These are phyloP conservation scores for Oscheius sp. DNA, from an alignment of 2,888 invertebrate species.

Conservation along the genomic window DNA sequence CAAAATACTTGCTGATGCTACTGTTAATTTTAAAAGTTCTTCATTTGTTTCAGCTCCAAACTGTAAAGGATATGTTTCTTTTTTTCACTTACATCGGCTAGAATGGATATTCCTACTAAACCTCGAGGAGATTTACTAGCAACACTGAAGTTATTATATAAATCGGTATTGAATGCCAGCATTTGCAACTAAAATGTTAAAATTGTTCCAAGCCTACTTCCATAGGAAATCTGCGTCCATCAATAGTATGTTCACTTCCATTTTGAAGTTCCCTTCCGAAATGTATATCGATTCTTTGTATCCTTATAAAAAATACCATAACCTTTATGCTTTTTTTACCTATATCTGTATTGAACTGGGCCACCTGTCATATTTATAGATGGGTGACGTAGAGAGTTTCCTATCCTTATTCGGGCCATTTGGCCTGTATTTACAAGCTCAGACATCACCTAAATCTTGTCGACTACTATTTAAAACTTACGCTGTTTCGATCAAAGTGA, in stretches of 20 bases:
- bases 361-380: slow-evolving; percentile 75
- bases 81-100: slow-evolving; percentile 82
- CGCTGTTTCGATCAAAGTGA: slow-evolving; percentile 91
- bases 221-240: slow-evolving; percentile 92
- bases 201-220: slow-evolving; percentile 79
- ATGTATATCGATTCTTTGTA: slow-evolving; percentile 74
- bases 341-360: slow-evolving; percentile 55
- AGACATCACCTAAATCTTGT: slow-evolving; percentile 43
- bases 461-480: slow-evolving; percentile 57
- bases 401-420: slow-evolving; percentile 57
- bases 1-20: slow-evolving; percentile 48
- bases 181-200: slow-evolving; percentile 86
- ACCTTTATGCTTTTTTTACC: slow-evolving; percentile 23
- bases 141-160: slow-evolving; percentile 93
- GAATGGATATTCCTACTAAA: slow-evolving; percentile 88
- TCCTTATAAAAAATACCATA: slow-evolving; percentile 32
- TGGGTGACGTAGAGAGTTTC: slow-evolving; percentile 74
- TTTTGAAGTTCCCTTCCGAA: slow-evolving; percentile 86
- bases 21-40: slow-evolving; percentile 55
- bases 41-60: slow-evolving; percentile 54
- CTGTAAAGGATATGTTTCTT: slow-evolving; percentile 31
- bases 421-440: slow-evolving; percentile 61
- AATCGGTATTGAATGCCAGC: slow-evolving; percentile 95
- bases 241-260: slow-evolving; percentile 95
- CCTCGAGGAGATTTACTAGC: slow-evolving; percentile 92